Base-by-base conservation (phyloP, 2,888 invertebrate genomes). In the Lepidochrysops patricia region DNA sequence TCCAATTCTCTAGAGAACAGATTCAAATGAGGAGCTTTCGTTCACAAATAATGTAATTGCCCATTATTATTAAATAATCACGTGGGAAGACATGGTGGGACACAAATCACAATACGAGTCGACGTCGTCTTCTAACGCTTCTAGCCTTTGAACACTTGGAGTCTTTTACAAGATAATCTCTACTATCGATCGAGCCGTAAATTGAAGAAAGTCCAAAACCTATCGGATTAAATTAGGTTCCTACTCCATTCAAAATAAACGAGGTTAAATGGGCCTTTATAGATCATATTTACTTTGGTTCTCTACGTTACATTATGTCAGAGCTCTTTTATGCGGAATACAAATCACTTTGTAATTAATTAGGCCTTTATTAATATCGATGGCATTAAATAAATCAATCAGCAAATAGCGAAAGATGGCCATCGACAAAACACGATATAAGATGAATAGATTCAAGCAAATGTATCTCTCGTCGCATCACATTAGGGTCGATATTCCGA, bases 401-500 rank as follows among this genome's bases (percentile, higher is more conserved):
- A 54, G 9, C 15, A 54, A 54, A 54, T 29, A 29, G 52, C 15
- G 3, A 29, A 32, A 32, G 54, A 54, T 54, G 15, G 32, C 15
- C 54, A 54, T 15, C 19, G 32, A 54, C 12, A 52, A 19, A 54
- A 19, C 19, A 15, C 12, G 32, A 43, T 19, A 43, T 19, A 7
- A 23, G 43, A 43, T 12, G 15, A 32, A 29, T 13, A 15, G 12
- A 29, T 13, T 9, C 19, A 0, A 19, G 29, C 32, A 9, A 54
- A 19, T 32, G 5, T 54, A 29, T 54, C 71, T 76, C 75, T 77
- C 79, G 71, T 60, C 65, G 61, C 70, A 77, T 82, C 75, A 78
- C 69, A 76, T 75, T 80, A 74, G 68, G 73, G 75, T 70, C 75
- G 76, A 74, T 74, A 80, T 75, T 83, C 73, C 73, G 79, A 43